Base-by-base conservation (phyloP, 2,797 vertebrate genomes). In the Squalus acanthias region DNA sequence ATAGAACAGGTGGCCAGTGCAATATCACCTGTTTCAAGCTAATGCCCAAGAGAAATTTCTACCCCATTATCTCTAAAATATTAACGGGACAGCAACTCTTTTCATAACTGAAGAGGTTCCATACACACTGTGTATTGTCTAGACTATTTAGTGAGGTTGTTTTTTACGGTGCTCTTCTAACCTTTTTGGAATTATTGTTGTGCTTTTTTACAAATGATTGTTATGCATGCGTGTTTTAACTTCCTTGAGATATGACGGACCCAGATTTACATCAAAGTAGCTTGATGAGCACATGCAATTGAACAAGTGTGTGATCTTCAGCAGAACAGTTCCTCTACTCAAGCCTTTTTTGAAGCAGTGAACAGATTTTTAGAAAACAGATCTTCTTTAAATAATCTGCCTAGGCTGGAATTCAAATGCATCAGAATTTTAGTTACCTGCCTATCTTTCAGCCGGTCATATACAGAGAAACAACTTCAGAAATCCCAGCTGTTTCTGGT, bases 221-320 rank as follows among this genome's bases (percentile, higher is more conserved):
- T 65, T 89, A 65, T 93, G 63, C 69, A 93, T 22, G 29, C 6
- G 50, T 74, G 50, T 76, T 60, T 95, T 95, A 46, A 95, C 94
- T 95, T 95, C 67, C 67, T 76, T 60, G 46, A 95, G 70, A 95
- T 95, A 95, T 74, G 94, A 93, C 65, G 4, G 91, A 95, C 67
- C 94, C 69, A 95, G 94, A 76, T 95, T 57, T 76, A 39, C 67
- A 95, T 5, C 67, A 13, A 91, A 91, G 5, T n/a, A 46, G 20
- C 20, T 69, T 69, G 26, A 74, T 74, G 70, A n/a, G 94, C 69
- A 20, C 13, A 67, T 72, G 15, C 10, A 92, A 92, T 63, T 92
- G 89, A 63, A 65, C 12, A 10, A 65, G 60, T 39, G 26, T 57
- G 22, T 33, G 17, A 76, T n/a, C 29, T 57, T 76, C 26, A 60